A percentile compares a stretch with the other conserved stretches of the same genome.
These are phyloP conservation scores for Hormaphis cornu DNA, from an alignment of 1,140 invertebrate genomes.

Conservation along the genomic window DNA sequence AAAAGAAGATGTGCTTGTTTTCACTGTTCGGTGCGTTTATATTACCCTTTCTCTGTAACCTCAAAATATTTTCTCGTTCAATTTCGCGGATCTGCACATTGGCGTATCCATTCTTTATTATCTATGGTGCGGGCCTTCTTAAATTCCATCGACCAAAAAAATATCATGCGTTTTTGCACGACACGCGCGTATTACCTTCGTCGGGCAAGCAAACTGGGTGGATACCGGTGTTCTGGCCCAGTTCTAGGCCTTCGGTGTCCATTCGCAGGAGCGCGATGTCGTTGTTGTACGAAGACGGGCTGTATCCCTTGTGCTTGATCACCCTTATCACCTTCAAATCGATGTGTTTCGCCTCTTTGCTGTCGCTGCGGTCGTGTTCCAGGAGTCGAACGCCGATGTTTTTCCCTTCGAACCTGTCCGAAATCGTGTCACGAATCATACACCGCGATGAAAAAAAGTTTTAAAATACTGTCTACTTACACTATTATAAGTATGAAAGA, in stretches of 20 bases:
- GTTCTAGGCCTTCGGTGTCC: slow-evolving; percentile 45
- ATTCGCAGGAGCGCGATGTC: slow-evolving; percentile 68
- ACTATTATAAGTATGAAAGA: too few species aligned
- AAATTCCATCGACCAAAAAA: too few species aligned
- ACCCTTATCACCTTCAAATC: slow-evolving; percentile 49
- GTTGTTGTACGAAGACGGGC: slow-evolving; percentile 60
- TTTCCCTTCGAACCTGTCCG: slow-evolving; percentile 47
- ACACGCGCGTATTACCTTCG: slow-evolving; percentile 47
- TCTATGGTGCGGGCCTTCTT: too few species aligned
- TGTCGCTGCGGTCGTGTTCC: slow-evolving; percentile 59
- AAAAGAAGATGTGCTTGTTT: too few species aligned
- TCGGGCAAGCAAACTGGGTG: slow-evolving; percentile 61
- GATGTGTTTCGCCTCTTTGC: slow-evolving; percentile 47
- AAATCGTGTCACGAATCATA: too few species aligned
- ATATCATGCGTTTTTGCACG: slow-evolving; percentile 34
- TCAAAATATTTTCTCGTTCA: too few species aligned
- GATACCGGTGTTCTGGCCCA: slow-evolving; percentile 47
- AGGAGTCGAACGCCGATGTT: slow-evolving; percentile 55
- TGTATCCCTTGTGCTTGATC: slow-evolving; percentile 59
- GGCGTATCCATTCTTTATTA: too few species aligned
- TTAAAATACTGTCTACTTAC: too few species aligned
- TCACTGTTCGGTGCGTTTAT: too few species aligned
- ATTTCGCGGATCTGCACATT: too few species aligned
- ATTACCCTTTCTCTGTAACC: too few species aligned
- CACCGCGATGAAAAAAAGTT: too few species aligned